Conservation (phyloP, 2,797 vertebrate genomes). For the Sebastolobus alascanus region DNA sequence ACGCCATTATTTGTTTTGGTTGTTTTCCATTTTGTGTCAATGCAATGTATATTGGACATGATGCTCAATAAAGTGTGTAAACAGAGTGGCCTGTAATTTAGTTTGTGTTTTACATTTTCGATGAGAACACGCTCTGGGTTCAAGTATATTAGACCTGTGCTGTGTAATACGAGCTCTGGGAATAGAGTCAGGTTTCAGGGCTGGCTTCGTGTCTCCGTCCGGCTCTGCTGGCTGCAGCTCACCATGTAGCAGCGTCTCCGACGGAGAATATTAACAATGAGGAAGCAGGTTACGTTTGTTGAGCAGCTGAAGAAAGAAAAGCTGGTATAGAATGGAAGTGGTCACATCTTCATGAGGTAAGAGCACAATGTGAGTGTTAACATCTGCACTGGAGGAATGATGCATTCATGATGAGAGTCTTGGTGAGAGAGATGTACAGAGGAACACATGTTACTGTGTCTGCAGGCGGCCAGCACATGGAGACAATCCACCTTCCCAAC, state of each 20-base stretch:
- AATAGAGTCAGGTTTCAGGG: conserved; percentile 52
- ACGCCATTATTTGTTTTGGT: conserved; percentile 63
- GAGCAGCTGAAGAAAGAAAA: conserved; percentile 63
- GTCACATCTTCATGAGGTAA: conserved; percentile 59
- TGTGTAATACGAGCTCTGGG: conserved; percentile 64
- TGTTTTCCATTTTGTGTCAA: conserved; percentile 76
- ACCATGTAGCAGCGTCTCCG: conserved; percentile 3
- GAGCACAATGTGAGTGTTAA: neutral
- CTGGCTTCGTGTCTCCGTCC: conserved; percentile 52
- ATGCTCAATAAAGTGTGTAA: conserved; percentile 87
- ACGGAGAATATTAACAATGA: conserved; percentile 58
- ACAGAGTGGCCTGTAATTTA: conserved; percentile 59
- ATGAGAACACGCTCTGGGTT: conserved; percentile 60
- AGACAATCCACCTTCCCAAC: conserved; percentile 77
- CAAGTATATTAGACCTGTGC: conserved; percentile 56
- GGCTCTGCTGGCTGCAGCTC: conserved; percentile 37
- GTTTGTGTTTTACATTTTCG: conserved; percentile 60
- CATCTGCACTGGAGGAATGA: neutral
- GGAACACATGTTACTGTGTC: conserved; percentile 42
- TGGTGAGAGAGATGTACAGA: conserved; percentile 29
- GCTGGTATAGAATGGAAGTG: conserved; percentile 38
- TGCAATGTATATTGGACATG: conserved; percentile 85
- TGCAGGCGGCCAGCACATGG: conserved; percentile 68
- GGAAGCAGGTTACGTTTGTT: conserved; percentile 71
- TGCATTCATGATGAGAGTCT: neutral